Evolutionary conservation across 2,113 vertebrate species (phyloP).

Genomic region (Strix aluco): DNA sequence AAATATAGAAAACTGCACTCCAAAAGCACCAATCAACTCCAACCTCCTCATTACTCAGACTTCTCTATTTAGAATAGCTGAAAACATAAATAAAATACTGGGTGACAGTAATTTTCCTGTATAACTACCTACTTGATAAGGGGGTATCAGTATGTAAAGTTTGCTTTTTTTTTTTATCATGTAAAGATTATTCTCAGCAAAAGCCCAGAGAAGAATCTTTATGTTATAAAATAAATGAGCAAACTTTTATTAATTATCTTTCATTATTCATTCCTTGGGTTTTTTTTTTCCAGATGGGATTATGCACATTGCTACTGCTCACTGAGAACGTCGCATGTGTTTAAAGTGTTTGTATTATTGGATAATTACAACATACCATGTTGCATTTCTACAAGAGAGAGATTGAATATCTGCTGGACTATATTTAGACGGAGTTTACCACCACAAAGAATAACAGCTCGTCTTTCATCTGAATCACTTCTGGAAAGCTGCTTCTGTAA

Average conservation of each 20-base stretch:
- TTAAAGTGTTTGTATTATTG: background rate
- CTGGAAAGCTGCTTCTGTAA: slow-evolving; percentile 83
- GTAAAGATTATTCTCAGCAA: background rate
- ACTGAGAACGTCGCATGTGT: background rate
- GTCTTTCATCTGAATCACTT: slow-evolving; percentile 81
- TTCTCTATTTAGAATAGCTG: background rate
- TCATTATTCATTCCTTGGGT: background rate
- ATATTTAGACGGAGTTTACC: slow-evolving; percentile 83
- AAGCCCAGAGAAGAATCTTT: background rate
- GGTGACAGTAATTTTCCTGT: background rate
- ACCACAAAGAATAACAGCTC: slow-evolving; percentile 86
- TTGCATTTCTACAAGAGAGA: slow-evolving; percentile 89
- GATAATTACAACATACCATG: slow-evolving; percentile 77
- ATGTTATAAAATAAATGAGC: background rate
- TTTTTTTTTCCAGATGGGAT: background rate
- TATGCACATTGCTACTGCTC: background rate
- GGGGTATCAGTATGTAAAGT: background rate
- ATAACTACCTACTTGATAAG: background rate
- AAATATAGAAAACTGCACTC: background rate
- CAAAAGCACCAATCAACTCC: background rate
- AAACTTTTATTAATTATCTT: background rate
- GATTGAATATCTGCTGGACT: slow-evolving; percentile 86
- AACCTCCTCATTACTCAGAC: background rate
- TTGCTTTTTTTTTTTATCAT: background rate
- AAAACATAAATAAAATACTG: background rate